Conservation (phyloP, 1,140 invertebrate species). For the Luehdorfia chinensis region DNA sequence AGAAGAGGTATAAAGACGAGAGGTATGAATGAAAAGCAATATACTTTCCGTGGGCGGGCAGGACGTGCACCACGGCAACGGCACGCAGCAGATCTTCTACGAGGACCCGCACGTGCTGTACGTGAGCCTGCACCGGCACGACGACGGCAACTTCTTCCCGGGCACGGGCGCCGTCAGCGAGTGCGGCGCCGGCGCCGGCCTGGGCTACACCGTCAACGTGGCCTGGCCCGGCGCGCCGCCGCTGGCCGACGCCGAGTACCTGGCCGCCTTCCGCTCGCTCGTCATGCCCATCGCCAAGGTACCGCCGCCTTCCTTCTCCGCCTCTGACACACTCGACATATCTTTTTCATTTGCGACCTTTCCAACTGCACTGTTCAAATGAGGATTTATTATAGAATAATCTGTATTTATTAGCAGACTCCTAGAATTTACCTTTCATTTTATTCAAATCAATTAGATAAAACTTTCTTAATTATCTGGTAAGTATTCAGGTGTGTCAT, state of each 20-base stretch:
- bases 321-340: no score
- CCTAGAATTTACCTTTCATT: no score
- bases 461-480: no score
- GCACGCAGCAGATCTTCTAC: conserved; percentile 99
- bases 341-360: neutral
- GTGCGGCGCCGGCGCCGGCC: conserved; percentile 93
- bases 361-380: no score
- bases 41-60: conserved; percentile 62
- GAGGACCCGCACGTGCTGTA: conserved; percentile 96
- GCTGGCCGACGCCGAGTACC: conserved; percentile 97
- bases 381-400: no score
- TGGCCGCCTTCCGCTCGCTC: conserved; percentile 96
- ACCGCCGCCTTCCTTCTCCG: conserved; percentile 11
- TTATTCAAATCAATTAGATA: no score
- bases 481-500: no score
- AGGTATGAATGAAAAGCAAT: no score
- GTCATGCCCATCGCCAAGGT: conserved; percentile 94
- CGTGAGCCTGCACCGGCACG: conserved; percentile 98
- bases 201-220: conserved; percentile 98
- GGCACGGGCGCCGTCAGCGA: conserved; percentile 96
- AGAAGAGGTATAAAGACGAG: no score
- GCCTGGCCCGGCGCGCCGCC: conserved; percentile 96
- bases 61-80: conserved; percentile 99
- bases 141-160: conserved; percentile 99
- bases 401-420: no score